These are phyloP conservation scores for Choristoneura fumiferana DNA, from an alignment of 1,140 invertebrate genomes.

Conservation along the genomic window DNA sequence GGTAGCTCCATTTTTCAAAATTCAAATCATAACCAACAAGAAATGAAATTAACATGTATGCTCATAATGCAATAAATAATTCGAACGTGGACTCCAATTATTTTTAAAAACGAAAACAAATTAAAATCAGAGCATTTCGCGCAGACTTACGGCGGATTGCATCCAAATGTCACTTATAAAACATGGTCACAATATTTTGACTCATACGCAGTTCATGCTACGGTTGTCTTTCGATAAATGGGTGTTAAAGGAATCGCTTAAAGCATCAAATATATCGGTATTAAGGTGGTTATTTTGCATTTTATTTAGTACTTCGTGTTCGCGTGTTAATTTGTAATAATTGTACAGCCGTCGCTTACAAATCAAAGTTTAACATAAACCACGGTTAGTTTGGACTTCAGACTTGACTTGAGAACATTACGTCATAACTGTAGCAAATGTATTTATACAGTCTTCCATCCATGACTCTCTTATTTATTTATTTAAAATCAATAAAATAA, in stretches of 20 bases:
- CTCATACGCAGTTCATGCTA: not conserved
- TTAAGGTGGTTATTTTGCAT: conserved; percentile 19
- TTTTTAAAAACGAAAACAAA: no score
- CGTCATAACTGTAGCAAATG: no score
- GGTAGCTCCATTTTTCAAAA: no score
- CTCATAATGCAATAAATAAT: no score
- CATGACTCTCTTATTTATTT: no score
- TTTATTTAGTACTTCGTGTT: conserved; percentile 26
- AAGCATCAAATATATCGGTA: conserved; percentile 24
- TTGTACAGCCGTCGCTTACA: conserved; percentile 25
- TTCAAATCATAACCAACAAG: no score
- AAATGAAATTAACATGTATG: no score
- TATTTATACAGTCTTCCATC: no score
- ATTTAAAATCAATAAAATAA: no score
- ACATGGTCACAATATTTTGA: not conserved
- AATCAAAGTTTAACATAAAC: conserved; percentile 18
- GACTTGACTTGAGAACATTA: not conserved
- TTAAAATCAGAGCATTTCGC: conserved; percentile 10
- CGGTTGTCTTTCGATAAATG: not conserved
- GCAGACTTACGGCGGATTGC: not conserved
- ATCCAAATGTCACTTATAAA: conserved; percentile 4
- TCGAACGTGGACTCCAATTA: no score
- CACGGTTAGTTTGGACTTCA: not conserved
- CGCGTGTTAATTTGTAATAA: conserved; percentile 31
- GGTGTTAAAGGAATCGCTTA: conserved; percentile 20